A percentile compares a stretch with the other conserved stretches of the same genome.
These are phyloP conservation scores for Probaryconus sp. DNA, from an alignment of 1,140 invertebrate genomes.

Conservation along the genomic window DNA sequence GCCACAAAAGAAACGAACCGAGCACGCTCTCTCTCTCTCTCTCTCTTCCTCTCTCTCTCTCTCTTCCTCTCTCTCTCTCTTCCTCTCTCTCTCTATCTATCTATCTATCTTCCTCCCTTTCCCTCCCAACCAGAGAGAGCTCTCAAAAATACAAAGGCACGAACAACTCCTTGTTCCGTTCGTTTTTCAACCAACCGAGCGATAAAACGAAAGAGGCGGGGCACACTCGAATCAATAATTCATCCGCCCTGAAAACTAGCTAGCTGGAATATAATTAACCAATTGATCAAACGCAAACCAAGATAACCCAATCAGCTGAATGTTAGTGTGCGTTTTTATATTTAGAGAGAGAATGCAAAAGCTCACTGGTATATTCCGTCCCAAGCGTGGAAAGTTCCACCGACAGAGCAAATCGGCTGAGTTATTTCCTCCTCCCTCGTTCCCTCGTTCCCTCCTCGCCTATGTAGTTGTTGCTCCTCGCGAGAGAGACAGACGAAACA, in stretches of 20 bases:
- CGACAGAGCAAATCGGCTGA: no score
- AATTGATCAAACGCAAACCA: slow-evolving; percentile 53
- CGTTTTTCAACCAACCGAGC: slow-evolving; percentile 14
- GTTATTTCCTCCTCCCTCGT: no score
- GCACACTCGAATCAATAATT: slow-evolving; percentile 57
- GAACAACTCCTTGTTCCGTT: slow-evolving; percentile 24
- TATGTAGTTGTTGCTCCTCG: no score
- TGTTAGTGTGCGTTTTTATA: slow-evolving; percentile 26
- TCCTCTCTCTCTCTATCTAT: slow-evolving; percentile 2
- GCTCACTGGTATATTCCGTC: slow-evolving; percentile 29
- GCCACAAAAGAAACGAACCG: slow-evolving; percentile 19
- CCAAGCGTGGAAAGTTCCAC: no score
- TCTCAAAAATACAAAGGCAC: slow-evolving; percentile 24
- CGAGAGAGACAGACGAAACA: no score
- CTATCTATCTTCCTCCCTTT: neutral
- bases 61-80: neutral
- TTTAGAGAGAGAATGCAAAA: slow-evolving; percentile 27
- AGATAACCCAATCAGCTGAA: slow-evolving; percentile 53
- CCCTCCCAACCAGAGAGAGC: no score
- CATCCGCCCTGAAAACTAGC: slow-evolving; percentile 53
- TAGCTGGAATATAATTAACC: slow-evolving; percentile 61
- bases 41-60: slow-evolving; percentile 28
- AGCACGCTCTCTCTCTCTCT: slow-evolving; percentile 3
- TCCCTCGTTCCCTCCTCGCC: no score
- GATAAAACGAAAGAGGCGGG: slow-evolving; percentile 19